Evolutionary conservation across 2,888 invertebrate species (phyloP).

Genomic region (Netelia virgata): DNA sequence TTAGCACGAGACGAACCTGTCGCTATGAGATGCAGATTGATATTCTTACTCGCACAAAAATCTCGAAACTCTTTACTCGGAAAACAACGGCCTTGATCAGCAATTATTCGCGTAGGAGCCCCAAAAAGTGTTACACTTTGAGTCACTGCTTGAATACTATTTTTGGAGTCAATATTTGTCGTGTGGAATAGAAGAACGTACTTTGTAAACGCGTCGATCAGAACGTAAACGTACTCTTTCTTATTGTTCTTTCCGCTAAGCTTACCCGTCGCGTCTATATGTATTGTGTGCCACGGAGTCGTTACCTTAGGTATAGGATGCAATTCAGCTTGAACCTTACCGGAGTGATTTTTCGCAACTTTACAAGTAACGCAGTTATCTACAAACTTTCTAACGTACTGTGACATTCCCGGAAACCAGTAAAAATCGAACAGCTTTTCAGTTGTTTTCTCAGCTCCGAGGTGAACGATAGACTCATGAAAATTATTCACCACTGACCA

Average conservation of each 20-base stretch:
- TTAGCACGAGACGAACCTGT: constrained; percentile 74
- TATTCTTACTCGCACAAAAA: constrained; percentile 59
- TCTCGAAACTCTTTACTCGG: constrained; percentile 55
- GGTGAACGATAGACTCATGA: constrained; percentile 41
- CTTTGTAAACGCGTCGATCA: constrained; percentile 76
- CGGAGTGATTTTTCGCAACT: constrained; percentile 75
- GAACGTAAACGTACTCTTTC: constrained; percentile 76
- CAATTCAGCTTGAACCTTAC: constrained; percentile 74
- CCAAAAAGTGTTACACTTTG: constrained; percentile 65
- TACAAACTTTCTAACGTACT: constrained; percentile 53
- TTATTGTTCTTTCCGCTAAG: constrained; percentile 74
- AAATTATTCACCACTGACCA: constrained; percentile 57
- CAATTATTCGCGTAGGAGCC: constrained; percentile 67
- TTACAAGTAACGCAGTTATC: constrained; percentile 77
- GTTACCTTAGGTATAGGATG: constrained; percentile 78
- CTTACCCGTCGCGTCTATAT: constrained; percentile 73
- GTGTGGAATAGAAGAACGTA: no score
- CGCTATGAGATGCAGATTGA: constrained; percentile 72
- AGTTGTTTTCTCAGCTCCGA: constrained; percentile 38
- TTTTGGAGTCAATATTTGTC: constrained; percentile 71
- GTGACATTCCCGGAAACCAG: constrained; percentile 45
- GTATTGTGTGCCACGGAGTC: constrained; percentile 77
- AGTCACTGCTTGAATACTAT: constrained; percentile 62
- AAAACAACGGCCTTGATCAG: constrained; percentile 64
- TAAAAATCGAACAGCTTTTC: constrained; percentile 41